Evolutionary conservation across 2,113 vertebrate species (phyloP), one percentile per base, ranked within the genome.

Genomic region (Coracopsis vasa): DNA sequence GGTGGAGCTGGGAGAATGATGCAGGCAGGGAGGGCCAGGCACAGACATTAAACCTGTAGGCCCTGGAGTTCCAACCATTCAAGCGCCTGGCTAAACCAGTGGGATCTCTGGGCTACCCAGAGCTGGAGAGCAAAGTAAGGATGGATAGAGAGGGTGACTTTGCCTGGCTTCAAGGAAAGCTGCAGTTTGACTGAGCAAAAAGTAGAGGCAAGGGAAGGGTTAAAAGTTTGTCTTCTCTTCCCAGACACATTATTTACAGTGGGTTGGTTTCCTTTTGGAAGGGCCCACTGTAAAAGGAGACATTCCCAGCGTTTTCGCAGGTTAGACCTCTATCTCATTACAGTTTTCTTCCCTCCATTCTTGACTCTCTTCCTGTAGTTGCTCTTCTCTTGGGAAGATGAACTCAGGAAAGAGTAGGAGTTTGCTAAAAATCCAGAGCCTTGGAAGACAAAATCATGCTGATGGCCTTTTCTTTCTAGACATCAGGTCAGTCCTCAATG

Each of bases 211-310:
- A 66, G 13, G 75, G 80, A 90, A 92, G 65, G 50, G 86, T 95
- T 73, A 90, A 94, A 85, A 41, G 35, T 73, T 82, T 88, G 70
- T 83, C 94, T 91, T 89, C 56, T 92, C 39, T 84, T 94, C 41
- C 74, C 81, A 96, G 94, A 91, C 80, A 86, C 66, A 39, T 96
- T 95, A 94, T 96, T 97, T 95, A 89, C 77, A 83, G 65, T 51
- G 72, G 51, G 24, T 81, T 92, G n/a, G 37, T 92, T 97, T 95
- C 61, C 83, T 95, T 91, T 88, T 94, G 92, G 83, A 94, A 94
- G 80, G 66, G 17, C 45, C 58, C 42, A 42, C 25, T 78, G 88
- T 72, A 85, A 94, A 93, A 94, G 70, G 86, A 94, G 95, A 80
- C 1, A 0, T 93, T 96, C 91, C 66, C 95, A 94, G 65, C 0